These are phyloP conservation scores for Drosophila equinoxialis DNA, from an alignment of 1,140 invertebrate genomes.

Conservation along the genomic window DNA sequence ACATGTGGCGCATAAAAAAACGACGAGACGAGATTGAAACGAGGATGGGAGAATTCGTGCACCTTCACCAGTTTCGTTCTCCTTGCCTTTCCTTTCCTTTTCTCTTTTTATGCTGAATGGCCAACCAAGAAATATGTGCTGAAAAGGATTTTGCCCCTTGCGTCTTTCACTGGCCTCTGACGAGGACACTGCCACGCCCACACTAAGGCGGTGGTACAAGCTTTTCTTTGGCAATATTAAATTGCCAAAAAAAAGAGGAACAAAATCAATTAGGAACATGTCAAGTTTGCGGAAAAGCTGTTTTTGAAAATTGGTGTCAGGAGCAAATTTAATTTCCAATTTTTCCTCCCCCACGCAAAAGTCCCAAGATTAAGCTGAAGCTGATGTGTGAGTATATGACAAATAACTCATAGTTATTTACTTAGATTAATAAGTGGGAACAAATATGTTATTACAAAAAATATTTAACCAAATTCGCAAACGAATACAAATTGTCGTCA, in stretches of 20 bases:
- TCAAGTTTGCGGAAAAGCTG: slow-evolving; percentile 77
- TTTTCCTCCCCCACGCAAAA: slow-evolving; percentile 11
- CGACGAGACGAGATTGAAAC: slow-evolving; percentile 61
- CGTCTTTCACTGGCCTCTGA: slow-evolving; percentile 53
- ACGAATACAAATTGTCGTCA: neutral
- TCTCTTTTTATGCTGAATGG: slow-evolving; percentile 55
- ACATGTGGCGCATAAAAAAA: slow-evolving; percentile 79
- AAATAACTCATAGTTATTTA: slow-evolving; percentile 1
- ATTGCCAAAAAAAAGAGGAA: slow-evolving; percentile 63
- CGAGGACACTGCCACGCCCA: slow-evolving; percentile 46
- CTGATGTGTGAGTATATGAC: neutral
- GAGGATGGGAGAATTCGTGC: slow-evolving; percentile 22
- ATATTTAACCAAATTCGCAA: neutral
- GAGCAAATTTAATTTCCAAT: slow-evolving; percentile 75
- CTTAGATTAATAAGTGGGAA: neutral
- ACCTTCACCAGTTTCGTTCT: slow-evolving; percentile 33
- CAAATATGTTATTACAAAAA: neutral
- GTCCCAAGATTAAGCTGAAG: neutral
- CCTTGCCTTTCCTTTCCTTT: neutral
- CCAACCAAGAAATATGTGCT: slow-evolving; percentile 69
- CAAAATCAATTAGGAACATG: slow-evolving; percentile 82
- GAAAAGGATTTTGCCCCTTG: slow-evolving; percentile 74
- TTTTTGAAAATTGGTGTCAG: slow-evolving; percentile 77
- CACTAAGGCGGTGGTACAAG: slow-evolving; percentile 23
- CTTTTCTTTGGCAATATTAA: slow-evolving; percentile 74